Conservation (phyloP, 2,113 vertebrate species). For the Drymodes brunneopygia region DNA sequence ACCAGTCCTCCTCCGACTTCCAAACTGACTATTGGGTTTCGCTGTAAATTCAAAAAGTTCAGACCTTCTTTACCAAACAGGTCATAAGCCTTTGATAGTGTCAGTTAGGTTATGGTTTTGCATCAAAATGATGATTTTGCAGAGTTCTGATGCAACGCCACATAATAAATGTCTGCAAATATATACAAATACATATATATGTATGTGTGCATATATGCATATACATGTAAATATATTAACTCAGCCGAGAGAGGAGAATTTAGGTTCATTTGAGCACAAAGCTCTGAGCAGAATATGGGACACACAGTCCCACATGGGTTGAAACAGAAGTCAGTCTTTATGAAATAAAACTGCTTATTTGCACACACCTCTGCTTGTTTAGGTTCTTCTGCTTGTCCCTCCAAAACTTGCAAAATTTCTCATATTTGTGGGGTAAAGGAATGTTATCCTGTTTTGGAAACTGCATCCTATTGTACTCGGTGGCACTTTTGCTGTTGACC, state of each 20-base stretch:
- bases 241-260: not conserved
- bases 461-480: not conserved
- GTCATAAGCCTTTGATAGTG: not conserved
- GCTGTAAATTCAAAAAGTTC: not conserved
- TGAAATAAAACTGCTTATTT: constrained; percentile 12
- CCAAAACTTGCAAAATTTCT: not conserved
- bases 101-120: not conserved
- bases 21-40: not conserved
- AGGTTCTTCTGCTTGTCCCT: constrained; percentile 33
- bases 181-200: not conserved
- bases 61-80: not conserved
- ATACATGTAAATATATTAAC: not conserved
- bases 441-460: constrained; percentile 3
- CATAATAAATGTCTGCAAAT: not conserved
- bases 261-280: constrained; percentile 8
- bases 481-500: constrained; percentile 47
- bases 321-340: not conserved
- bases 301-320: not conserved
- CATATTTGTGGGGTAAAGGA: not conserved
- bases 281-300: constrained; percentile 27
- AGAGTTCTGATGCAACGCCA: not conserved
- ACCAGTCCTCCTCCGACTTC: not conserved
- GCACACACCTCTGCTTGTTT: not conserved
- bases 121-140: not conserved
- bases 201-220: not conserved